Evolutionary conservation across 2,888 invertebrate genomes (phyloP).

Genomic region (Panopea generosa): DNA sequence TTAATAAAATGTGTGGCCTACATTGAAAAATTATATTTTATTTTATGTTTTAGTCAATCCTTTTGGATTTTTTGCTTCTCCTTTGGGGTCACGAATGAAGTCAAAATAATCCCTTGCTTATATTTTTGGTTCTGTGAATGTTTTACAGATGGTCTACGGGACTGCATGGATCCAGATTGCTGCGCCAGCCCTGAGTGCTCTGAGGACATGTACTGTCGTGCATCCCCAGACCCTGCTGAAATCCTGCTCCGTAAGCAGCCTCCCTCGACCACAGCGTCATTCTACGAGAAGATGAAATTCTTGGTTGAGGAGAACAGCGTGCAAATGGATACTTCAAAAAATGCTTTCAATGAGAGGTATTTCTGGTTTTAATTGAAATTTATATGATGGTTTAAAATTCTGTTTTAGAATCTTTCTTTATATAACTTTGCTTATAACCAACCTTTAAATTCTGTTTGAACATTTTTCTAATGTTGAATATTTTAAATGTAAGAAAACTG

Average conservation of each 20-base stretch:
- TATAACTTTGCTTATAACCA: background rate
- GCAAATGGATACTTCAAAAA: slow-evolving; percentile 98
- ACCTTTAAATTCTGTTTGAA: too few relatives aligned
- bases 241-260: slow-evolving; percentile 98
- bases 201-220: slow-evolving; percentile 97
- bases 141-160: slow-evolving; percentile 96
- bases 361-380: too few relatives aligned
- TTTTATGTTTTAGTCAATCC: too few relatives aligned
- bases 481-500: too few relatives aligned
- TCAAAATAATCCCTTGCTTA: too few relatives aligned
- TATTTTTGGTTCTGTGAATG: too few relatives aligned
- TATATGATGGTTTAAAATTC: background rate
- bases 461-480: too few relatives aligned
- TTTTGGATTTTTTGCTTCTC: too few relatives aligned
- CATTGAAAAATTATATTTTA: too few relatives aligned
- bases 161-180: slow-evolving; percentile 99
- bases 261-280: slow-evolving; percentile 97
- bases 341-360: slow-evolving; percentile 99
- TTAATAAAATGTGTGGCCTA: too few relatives aligned
- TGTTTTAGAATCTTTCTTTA: background rate
- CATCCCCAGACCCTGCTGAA: slow-evolving; percentile 98
- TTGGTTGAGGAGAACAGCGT: slow-evolving; percentile 99
- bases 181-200: slow-evolving; percentile 94
- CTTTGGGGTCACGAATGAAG: too few relatives aligned
- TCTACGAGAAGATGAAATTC: slow-evolving; percentile 98